Conservation (phyloP, 1,140 invertebrate species). For the Popillia japonica region DNA sequence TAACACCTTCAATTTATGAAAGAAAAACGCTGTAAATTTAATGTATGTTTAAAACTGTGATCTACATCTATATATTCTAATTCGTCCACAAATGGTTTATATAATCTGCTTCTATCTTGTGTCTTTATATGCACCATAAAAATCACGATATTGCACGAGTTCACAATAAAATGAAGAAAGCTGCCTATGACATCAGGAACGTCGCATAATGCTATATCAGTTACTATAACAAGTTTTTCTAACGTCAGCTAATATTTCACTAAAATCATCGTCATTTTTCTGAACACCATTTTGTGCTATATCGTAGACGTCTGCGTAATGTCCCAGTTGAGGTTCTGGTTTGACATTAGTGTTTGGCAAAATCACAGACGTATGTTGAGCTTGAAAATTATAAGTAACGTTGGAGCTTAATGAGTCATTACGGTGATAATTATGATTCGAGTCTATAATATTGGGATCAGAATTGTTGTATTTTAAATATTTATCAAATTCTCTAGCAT, state of each 20-base stretch:
- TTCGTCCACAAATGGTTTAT: no score
- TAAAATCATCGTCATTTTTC: constrained; percentile 82
- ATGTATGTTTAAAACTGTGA: not conserved
- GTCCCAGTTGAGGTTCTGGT: constrained; percentile 52
- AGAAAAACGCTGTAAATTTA: not conserved
- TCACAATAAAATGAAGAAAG: not conserved
- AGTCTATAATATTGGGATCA: constrained; percentile 63
- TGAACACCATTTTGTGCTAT: constrained; percentile 55
- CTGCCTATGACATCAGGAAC: not conserved
- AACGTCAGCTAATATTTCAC: constrained; percentile 84
- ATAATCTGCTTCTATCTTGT: not conserved
- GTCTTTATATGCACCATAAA: constrained; percentile 22
- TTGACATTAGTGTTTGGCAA: constrained; percentile 60
- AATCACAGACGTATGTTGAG: constrained; percentile 61
- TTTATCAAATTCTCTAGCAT: constrained; percentile 71
- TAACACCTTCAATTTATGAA: not conserved
- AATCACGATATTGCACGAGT: constrained; percentile 26
- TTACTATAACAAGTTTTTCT: constrained; percentile 88
- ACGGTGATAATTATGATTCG: constrained; percentile 65
- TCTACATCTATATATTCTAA: no score
- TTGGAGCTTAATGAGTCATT: constrained; percentile 53
- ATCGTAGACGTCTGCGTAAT: constrained; percentile 55
- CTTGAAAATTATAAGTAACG: constrained; percentile 56
- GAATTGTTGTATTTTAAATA: constrained; percentile 69
- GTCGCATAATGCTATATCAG: constrained; percentile 58